These are phyloP conservation scores for Oreonectes daqikongensis DNA, from an alignment of 2,797 vertebrate genomes.

Conservation along the genomic window DNA sequence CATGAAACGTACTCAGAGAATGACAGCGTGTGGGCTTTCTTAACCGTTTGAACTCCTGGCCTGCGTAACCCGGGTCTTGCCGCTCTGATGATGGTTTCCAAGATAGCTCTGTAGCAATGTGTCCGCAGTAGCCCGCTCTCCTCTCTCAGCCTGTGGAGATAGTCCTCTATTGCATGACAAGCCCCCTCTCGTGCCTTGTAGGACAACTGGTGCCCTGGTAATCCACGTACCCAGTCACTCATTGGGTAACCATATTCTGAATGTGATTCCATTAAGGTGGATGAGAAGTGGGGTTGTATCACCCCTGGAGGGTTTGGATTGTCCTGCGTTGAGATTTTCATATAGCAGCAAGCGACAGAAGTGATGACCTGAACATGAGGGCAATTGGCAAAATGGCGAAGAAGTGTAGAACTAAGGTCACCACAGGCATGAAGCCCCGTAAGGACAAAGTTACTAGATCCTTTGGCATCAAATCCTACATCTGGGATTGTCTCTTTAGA, in stretches of 20 bases:
- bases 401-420: slow-evolving; percentile 87
- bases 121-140: slow-evolving; percentile 69
- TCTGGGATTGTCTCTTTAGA: background rate
- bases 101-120: slow-evolving; percentile 86
- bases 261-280: rapidly evolving
- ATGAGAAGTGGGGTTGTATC: slow-evolving; percentile 31
- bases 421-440: slow-evolving; percentile 92
- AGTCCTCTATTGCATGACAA: slow-evolving; percentile 90
- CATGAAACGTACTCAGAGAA: slow-evolving; percentile 81
- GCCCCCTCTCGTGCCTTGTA: slow-evolving; percentile 90
- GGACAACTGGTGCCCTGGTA: slow-evolving; percentile 83
- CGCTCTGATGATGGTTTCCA: slow-evolving; percentile 84
- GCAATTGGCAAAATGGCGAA: slow-evolving; percentile 84
- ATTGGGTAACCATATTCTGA: slow-evolving; percentile 82
- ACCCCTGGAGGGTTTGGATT: slow-evolving; percentile 69
- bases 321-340: slow-evolving; percentile 86
- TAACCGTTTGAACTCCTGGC: slow-evolving; percentile 85
- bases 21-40: slow-evolving; percentile 79
- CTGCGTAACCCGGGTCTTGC: slow-evolving; percentile 73
- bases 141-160: slow-evolving; percentile 71
- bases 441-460: slow-evolving; percentile 70
- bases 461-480: background rate
- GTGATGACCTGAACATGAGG: slow-evolving; percentile 81
- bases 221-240: slow-evolving; percentile 79
- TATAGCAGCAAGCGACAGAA: slow-evolving; percentile 91